phyloP scores from a whole-genome alignment of 2,113 vertebrate genomes.

The Paradisaea rubra region DNA sequence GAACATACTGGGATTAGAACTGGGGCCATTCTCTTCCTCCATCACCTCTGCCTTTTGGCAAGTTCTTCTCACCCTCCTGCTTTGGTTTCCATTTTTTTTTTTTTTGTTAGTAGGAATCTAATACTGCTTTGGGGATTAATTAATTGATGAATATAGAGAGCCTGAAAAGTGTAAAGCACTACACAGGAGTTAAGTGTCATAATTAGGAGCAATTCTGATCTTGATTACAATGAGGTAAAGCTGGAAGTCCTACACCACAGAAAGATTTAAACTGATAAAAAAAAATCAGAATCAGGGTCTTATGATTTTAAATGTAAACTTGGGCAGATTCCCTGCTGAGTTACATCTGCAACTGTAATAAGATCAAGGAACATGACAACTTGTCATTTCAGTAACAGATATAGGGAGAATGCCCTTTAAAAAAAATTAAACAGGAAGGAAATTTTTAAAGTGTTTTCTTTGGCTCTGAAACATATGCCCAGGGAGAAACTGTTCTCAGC shows the following conservation, averaged over 20 bases:
- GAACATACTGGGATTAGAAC: not conserved
- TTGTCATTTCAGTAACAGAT: constrained; percentile 61
- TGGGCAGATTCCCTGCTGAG: constrained; percentile 55
- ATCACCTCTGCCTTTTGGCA: not conserved
- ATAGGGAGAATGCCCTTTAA: constrained; percentile 58
- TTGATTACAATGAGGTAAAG: constrained; percentile 56
- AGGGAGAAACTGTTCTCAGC: constrained; percentile 52
- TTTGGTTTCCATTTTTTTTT: not conserved
- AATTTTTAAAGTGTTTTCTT: constrained; percentile 56
- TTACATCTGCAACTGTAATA: constrained; percentile 63
- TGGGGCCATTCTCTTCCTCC: not conserved
- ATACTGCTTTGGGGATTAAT: constrained; percentile 22
- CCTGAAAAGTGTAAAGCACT: constrained; percentile 46
- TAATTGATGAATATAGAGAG: constrained; percentile 25
- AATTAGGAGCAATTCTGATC: constrained; percentile 54
- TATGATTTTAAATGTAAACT: constrained; percentile 54
- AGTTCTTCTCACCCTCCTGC: not conserved
- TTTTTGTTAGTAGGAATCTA: not conserved
- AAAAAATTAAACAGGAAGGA: constrained; percentile 65
- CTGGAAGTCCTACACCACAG: constrained; percentile 34
- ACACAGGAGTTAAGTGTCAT: constrained; percentile 39
- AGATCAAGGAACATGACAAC: constrained; percentile 62
- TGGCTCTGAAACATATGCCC: constrained; percentile 58
- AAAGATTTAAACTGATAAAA: constrained; percentile 27
- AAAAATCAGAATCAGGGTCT: constrained; percentile 17